Evolutionary conservation across 2,113 vertebrate genomes (phyloP).

Genomic region (Hydropotes inermis): DNA sequence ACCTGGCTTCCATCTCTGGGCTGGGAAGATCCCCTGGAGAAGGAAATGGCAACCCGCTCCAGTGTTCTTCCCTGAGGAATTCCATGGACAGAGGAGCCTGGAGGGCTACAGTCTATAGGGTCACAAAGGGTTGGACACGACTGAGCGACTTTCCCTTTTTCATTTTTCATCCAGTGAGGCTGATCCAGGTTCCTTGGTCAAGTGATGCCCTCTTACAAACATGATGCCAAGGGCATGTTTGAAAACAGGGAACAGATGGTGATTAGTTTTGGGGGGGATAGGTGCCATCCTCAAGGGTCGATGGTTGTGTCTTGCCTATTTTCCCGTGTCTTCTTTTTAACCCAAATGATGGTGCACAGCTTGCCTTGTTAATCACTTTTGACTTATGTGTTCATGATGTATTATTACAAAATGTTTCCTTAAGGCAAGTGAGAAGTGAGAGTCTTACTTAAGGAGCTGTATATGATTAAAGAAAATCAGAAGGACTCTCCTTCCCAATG

Average conservation of each 20-base stretch:
- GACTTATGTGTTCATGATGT: background rate
- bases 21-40: background rate
- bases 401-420: background rate
- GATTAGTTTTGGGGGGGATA: rapidly evolving
- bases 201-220: rapidly evolving
- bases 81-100: background rate
- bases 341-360: background rate
- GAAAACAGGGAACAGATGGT: rapidly evolving
- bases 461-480: background rate
- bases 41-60: background rate
- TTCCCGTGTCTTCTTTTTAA: background rate
- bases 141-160: background rate
- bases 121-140: rapidly evolving
- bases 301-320: background rate
- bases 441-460: background rate
- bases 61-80: background rate
- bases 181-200: no score
- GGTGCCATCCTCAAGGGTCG: no score
- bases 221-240: background rate
- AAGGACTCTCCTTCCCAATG: background rate
- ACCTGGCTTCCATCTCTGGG: background rate
- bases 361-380: background rate
- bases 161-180: background rate
- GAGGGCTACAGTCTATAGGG: background rate
- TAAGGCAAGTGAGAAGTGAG: background rate